These are phyloP conservation scores for Mico argentatus DNA, from an alignment of 2,797 vertebrate species.

Conservation along the genomic window DNA sequence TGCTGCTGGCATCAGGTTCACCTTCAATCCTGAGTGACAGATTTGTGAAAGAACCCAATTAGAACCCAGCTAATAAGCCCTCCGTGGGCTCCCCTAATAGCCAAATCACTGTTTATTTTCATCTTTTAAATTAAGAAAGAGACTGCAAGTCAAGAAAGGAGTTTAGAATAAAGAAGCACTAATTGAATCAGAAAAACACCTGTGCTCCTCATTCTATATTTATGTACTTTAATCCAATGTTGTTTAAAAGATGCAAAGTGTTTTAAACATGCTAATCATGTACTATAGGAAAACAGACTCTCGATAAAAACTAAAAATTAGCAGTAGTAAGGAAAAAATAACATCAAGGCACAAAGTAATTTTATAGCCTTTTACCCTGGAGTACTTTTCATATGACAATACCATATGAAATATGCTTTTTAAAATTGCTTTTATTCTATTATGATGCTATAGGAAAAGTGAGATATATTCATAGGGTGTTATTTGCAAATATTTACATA, in stretches of 20 bases:
- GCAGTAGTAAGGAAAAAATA: neutral
- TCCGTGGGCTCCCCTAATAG: constrained; percentile 52
- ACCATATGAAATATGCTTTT: neutral
- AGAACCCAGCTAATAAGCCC: constrained; percentile 70
- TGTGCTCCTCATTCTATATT: constrained; percentile 60
- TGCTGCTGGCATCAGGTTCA: neutral
- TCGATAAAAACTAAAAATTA: constrained; percentile 33
- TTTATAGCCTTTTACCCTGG: neutral
- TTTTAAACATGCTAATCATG: constrained; percentile 60
- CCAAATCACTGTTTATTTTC: constrained; percentile 61
- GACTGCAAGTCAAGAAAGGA: constrained; percentile 44
- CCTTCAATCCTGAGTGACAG: constrained; percentile 67
- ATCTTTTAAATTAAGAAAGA: constrained; percentile 63
- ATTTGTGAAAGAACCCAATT: constrained; percentile 62
- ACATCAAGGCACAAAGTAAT: neutral
- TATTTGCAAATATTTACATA: constrained; percentile 38
- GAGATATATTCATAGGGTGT: neutral
- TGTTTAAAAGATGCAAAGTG: constrained; percentile 56
- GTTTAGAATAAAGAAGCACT: constrained; percentile 51
- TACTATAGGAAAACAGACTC: constrained; percentile 36
- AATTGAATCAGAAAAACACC: constrained; percentile 72
- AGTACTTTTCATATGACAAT: neutral
- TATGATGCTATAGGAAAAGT: neutral
- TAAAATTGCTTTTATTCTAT: neutral
- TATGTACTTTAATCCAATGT: constrained; percentile 56